Evolutionary conservation across 2,888 invertebrate genomes (phyloP), one percentile per base, ranked within the genome.

Genomic region (Monopis laevigella): DNA sequence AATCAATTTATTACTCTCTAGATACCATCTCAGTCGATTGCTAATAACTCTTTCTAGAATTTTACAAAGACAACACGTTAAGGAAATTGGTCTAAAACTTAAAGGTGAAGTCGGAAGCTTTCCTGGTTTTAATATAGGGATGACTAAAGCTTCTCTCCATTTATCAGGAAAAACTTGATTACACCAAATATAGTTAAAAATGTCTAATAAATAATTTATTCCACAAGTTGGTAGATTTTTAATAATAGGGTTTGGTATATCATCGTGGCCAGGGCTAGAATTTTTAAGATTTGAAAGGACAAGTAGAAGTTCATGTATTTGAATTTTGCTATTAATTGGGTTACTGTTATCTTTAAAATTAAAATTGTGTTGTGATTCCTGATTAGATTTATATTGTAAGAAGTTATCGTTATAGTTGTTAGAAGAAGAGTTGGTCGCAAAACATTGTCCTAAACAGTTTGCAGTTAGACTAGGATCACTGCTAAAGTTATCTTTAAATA

Each of bases 61-160:
- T 45, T 49, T 47, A 30, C 34, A 34, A 3, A 34, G n/a, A n/a
- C 11, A n/a, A 10, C 47, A 48, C 13, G 46, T 47, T 17, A 47
- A 27, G 2, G 46, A 45, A 38, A 49, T 49, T 3, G 48, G 46
- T 30, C 48, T 45, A 41, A 43, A 48, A 29, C 38, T 49, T 8
- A 40, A 16, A 26, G 16, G 11, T n/a, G 12, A 30, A 13, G 14
- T 42, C 2, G 43, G 24, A 5, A 40, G 21, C 40, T 45, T 48
- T 7, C 44, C 45, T 13, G 46, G 46, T 43, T 48, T 49, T 39
- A 44, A 32, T 28, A 49, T 46, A 16, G 49, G 49, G 5, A 48
- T 19, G 1, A 49, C 46, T 17, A 46, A 6, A 12, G 49, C 48
- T 34, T 46, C 43, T 38, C 27, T 42, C 49, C 48, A 49, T 3